Evolutionary conservation across 2,797 vertebrate genomes (phyloP).

Genomic region (Anas bahamensis): DNA sequence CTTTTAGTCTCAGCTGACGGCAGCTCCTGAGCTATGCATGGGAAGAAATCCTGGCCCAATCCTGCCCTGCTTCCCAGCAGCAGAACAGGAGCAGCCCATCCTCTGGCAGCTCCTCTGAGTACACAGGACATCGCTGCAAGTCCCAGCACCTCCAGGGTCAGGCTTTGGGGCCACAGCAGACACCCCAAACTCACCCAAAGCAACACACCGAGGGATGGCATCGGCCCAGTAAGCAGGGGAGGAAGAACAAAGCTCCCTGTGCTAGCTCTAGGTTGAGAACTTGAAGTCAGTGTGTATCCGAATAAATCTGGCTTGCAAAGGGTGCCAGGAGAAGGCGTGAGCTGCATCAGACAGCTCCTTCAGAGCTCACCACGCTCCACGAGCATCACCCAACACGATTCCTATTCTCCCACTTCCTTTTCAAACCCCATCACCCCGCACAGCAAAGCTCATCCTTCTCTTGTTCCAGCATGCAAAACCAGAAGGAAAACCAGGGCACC

Average conservation of each 20-base stretch:
- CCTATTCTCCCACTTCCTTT: background rate
- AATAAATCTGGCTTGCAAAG: accelerated
- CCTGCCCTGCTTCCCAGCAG: background rate
- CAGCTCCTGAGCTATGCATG: background rate
- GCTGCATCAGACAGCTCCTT: background rate
- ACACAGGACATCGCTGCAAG: background rate
- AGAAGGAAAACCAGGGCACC: background rate
- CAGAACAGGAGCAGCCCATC: background rate
- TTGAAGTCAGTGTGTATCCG: background rate
- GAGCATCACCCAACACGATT: background rate
- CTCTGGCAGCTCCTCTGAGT: background rate
- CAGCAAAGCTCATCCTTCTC: background rate
- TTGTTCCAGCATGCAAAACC: background rate
- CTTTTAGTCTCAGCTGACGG: constrained; percentile 1
- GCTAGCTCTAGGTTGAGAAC: background rate
- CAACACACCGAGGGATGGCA: background rate
- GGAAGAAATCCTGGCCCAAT: background rate
- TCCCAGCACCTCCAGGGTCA: background rate
- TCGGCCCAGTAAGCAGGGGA: accelerated
- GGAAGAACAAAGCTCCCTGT: background rate
- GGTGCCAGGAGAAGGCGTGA: background rate
- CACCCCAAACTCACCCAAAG: background rate
- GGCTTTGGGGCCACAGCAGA: background rate
- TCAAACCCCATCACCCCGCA: background rate
- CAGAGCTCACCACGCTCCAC: background rate